phyloP scores from a whole-genome alignment of 2,113 vertebrate species.

The Azemiops feae region DNA sequence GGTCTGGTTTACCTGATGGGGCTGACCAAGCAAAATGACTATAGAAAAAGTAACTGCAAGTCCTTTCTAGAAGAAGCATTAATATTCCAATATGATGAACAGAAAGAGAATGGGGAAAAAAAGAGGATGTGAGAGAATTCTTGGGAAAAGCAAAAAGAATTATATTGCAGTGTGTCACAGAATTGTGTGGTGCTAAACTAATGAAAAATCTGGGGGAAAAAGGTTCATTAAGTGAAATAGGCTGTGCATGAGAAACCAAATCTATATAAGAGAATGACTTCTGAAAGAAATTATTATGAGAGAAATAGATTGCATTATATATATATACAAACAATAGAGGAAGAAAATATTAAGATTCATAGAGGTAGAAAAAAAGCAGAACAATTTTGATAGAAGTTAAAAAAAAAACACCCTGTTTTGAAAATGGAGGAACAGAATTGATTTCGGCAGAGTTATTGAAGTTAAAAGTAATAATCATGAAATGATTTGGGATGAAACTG shows the following conservation, averaged over 20 bases:
- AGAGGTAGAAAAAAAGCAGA: neutral
- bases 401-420: neutral
- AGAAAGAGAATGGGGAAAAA: neutral
- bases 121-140: neutral
- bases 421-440: neutral
- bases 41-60: neutral
- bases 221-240: neutral
- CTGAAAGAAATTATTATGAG: neutral
- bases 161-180: neutral
- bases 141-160: neutral
- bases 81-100: neutral
- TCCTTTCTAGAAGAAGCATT: neutral
- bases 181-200: neutral
- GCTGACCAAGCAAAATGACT: neutral
- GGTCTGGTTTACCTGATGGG: neutral
- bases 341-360: neutral
- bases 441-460: neutral
- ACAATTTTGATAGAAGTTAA: neutral
- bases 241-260: neutral
- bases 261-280: neutral
- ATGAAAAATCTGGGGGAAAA: neutral
- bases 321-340: neutral
- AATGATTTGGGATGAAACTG: neutral
- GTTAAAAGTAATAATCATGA: neutral
- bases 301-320: neutral